Percentiles rank a stretch among this genome's conserved stretches.
These are phyloP conservation scores for Ellobius talpinus DNA, from an alignment of 2,113 vertebrate genomes.

Conservation along the genomic window DNA sequence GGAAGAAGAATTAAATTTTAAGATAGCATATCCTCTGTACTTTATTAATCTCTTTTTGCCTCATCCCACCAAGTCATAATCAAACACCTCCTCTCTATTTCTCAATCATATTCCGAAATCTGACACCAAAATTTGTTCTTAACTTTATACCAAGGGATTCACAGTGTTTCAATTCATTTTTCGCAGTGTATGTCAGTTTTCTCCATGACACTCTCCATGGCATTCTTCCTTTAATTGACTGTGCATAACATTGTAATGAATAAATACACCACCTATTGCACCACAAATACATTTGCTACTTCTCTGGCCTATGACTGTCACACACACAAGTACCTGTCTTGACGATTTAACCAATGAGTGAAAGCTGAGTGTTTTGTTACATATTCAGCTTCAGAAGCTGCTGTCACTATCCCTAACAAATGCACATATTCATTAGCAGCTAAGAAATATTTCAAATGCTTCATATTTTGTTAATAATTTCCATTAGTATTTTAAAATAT, in stretches of 20 bases:
- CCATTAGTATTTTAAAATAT: not conserved
- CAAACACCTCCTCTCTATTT: not conserved
- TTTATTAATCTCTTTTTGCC: accelerated
- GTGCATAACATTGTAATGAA: not conserved
- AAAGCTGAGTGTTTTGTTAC: not conserved
- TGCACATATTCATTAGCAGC: not conserved
- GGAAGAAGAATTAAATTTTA: not conserved
- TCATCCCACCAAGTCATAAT: not conserved
- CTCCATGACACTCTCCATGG: not conserved
- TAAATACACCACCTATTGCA: not conserved
- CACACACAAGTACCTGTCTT: not conserved
- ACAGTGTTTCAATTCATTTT: not conserved
- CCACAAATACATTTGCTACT: not conserved
- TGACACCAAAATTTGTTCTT: not conserved
- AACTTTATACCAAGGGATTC: not conserved
- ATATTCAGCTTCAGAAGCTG: not conserved
- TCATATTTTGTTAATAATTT: not conserved
- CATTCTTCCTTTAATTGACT: not conserved
- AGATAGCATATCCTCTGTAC: not conserved
- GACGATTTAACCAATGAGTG: not conserved
- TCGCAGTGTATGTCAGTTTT: not conserved
- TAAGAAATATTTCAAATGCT: not conserved
- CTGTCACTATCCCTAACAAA: not conserved
- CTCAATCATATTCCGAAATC: not conserved
- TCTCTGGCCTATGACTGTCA: not conserved